A percentile compares a stretch with the other conserved stretches of the same genome.
Evolutionary conservation across 2,113 vertebrate species (phyloP).

Genomic region (Phaethornis superciliosus): DNA sequence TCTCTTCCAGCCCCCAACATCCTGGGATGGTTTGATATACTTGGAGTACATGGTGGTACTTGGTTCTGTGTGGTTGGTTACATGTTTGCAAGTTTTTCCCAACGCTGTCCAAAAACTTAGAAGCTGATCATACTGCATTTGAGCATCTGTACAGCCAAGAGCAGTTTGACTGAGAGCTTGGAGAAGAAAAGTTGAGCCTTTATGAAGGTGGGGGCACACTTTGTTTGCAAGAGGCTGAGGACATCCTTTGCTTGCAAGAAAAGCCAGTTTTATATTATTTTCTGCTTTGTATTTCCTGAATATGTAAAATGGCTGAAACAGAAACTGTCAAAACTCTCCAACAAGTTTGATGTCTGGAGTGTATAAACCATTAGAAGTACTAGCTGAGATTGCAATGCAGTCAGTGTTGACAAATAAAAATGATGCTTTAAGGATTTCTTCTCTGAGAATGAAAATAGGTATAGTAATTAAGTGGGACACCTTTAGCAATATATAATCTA

Average conservation of each 20-base stretch:
- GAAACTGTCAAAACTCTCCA: background rate
- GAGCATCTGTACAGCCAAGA: background rate
- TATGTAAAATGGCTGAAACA: background rate
- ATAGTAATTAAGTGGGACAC: background rate
- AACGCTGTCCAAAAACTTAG: background rate
- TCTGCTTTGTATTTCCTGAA: background rate
- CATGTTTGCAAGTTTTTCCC: background rate
- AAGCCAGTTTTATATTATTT: background rate
- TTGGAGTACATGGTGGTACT: background rate
- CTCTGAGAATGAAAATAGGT: background rate
- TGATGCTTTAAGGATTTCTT: background rate
- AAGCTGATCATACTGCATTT: background rate
- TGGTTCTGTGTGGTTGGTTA: background rate
- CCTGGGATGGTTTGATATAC: too few species aligned
- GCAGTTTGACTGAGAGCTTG: background rate
- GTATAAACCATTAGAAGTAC: background rate
- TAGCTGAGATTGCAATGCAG: background rate
- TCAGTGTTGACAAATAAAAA: background rate
- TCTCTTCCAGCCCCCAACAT: too few species aligned
- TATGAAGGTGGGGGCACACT: background rate
- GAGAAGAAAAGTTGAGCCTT: background rate
- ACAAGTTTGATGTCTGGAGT: background rate
- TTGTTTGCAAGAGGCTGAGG: too few species aligned
- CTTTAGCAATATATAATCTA: constrained; percentile 26
- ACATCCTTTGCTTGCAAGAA: background rate